These are phyloP conservation scores for Cerceris rybyensis DNA, from an alignment of 2,888 invertebrate species.

Conservation along the genomic window DNA sequence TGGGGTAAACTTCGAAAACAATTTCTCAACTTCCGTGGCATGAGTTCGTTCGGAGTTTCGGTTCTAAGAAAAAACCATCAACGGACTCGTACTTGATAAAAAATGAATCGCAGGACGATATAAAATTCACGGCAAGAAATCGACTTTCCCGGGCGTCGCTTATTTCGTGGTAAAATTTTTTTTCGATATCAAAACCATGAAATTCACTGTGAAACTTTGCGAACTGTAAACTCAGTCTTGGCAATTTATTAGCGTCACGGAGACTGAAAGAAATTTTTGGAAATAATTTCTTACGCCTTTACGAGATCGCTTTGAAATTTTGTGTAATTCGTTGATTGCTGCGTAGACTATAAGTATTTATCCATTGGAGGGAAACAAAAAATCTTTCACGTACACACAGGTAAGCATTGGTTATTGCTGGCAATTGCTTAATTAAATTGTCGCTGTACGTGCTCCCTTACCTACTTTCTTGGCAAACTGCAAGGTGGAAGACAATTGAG, in stretches of 20 bases:
- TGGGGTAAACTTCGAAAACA: conserved; percentile 40
- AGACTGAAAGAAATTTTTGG: too few relatives aligned
- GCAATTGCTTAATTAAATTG: not conserved
- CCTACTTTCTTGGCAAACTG: not conserved
- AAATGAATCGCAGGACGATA: conserved; percentile 33
- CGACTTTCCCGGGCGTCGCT: conserved; percentile 11
- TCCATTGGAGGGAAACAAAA: too few relatives aligned
- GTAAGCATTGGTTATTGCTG: not conserved
- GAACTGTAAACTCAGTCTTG: too few relatives aligned
- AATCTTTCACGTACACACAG: too few relatives aligned
- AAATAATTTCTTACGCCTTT: too few relatives aligned
- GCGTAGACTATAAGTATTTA: too few relatives aligned
- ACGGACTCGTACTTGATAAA: conserved; percentile 33
- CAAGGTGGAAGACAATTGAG: not conserved
- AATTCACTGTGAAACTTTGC: not conserved
- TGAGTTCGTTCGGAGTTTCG: conserved; percentile 30
- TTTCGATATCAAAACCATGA: not conserved
- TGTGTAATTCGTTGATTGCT: too few relatives aligned
- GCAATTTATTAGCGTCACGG: too few relatives aligned
- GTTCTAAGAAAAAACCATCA: conserved; percentile 32
- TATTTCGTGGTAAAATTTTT: conserved; percentile 8
- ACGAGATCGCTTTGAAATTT: too few relatives aligned
- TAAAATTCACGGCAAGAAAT: conserved; percentile 30
- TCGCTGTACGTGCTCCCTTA: not conserved
- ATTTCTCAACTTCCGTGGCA: conserved; percentile 38